Conservation (phyloP, 2,113 vertebrate species). For the Myxocyprinus asiaticus region DNA sequence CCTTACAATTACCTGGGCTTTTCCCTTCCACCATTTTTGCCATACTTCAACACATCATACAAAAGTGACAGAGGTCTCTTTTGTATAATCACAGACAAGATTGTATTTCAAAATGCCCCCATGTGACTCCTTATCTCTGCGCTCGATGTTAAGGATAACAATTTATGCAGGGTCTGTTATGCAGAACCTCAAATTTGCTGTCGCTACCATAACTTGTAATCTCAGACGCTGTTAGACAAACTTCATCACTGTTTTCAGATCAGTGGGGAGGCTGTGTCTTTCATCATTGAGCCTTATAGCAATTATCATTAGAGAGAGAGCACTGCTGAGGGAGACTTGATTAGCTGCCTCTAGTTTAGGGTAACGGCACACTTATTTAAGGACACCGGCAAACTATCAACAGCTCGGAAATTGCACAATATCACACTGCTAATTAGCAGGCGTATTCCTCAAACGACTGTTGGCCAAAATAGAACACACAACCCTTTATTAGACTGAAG, state of each 20-base stretch:
- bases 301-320: slow-evolving; percentile 31
- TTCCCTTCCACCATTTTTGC: slow-evolving; percentile 6
- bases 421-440: slow-evolving; percentile 35
- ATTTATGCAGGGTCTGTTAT: neutral
- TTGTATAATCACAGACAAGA: neutral
- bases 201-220: neutral
- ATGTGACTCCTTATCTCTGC: slow-evolving; percentile 15
- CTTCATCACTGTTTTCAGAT: slow-evolving; percentile 5
- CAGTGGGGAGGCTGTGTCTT: neutral
- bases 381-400: slow-evolving; percentile 32
- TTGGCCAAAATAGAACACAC: slow-evolving; percentile 31
- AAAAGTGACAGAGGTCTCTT: slow-evolving; percentile 21
- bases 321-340: slow-evolving; percentile 27
- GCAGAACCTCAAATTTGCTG: neutral
- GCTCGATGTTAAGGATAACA: neutral
- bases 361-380: slow-evolving; percentile 33
- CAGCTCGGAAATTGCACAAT: slow-evolving; percentile 21
- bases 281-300: slow-evolving; percentile 24
- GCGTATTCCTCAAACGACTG: slow-evolving; percentile 31
- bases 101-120: slow-evolving; percentile 19
- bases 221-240: neutral
- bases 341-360: slow-evolving; percentile 27
- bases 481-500: slow-evolving; percentile 16
- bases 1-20: slow-evolving; percentile 26
- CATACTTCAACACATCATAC: neutral